phyloP scores from a whole-genome alignment of 2,797 vertebrate genomes.

The Chloroceryle amazona region DNA sequence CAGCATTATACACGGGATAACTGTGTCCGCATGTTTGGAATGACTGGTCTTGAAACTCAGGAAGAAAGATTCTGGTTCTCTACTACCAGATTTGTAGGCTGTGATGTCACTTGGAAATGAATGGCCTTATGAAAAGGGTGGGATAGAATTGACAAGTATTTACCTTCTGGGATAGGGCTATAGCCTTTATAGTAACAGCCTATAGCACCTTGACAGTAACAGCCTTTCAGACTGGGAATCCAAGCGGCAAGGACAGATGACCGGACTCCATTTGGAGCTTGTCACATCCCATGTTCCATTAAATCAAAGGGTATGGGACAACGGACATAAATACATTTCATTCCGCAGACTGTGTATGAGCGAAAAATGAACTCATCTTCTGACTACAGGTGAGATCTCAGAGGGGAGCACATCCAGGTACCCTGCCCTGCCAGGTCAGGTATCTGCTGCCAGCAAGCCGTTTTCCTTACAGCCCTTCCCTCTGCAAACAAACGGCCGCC shows the following conservation, averaged over 20 bases:
- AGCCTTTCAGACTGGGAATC: background rate
- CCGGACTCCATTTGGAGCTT: rapidly evolving
- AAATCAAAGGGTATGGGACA: rapidly evolving
- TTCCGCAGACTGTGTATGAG: rapidly evolving
- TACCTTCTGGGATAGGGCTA: background rate
- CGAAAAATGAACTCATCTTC: rapidly evolving
- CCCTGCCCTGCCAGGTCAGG: rapidly evolving
- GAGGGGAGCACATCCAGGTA: rapidly evolving
- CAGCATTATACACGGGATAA: background rate
- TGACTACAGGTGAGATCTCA: rapidly evolving
- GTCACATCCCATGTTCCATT: background rate
- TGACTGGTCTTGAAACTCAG: background rate
- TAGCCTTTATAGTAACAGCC: rapidly evolving
- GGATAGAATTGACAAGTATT: background rate
- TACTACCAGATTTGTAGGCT: background rate
- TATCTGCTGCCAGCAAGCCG: background rate
- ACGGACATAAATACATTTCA: rapidly evolving
- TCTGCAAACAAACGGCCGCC: rapidly evolving
- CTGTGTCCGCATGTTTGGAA: background rate
- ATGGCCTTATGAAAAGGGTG: background rate
- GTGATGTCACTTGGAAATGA: background rate
- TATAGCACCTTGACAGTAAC: rapidly evolving
- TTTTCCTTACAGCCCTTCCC: rapidly evolving
- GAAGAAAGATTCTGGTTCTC: rapidly evolving
- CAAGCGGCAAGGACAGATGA: rapidly evolving